phyloP scores from a whole-genome alignment of 2,888 invertebrate species.

The Epirrita christyi region DNA sequence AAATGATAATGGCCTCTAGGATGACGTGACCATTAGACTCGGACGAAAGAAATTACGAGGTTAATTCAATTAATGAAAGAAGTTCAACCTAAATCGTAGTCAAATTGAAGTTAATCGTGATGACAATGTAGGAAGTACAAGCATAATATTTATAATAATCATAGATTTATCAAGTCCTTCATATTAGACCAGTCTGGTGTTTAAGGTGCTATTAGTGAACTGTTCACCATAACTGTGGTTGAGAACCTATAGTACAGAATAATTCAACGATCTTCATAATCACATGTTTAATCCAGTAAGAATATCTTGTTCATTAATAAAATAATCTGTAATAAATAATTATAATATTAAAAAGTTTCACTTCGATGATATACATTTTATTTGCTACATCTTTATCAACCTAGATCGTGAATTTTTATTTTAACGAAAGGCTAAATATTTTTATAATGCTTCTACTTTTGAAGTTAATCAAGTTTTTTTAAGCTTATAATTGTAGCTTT shows the following conservation, averaged over 20 bases:
- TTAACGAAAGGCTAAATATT: conserved; percentile 2
- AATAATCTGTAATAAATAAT: neutral
- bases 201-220: too few species aligned
- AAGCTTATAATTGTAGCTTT: neutral
- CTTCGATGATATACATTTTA: conserved; percentile 10
- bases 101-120: conserved; percentile 44
- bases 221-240: too few species aligned
- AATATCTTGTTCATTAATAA: too few species aligned
- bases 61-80: conserved; percentile 74
- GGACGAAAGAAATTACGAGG: conserved; percentile 68
- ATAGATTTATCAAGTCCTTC: too few species aligned
- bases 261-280: neutral
- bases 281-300: neutral
- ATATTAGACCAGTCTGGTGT: too few species aligned
- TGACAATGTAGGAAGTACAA: conserved; percentile 30
- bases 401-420: neutral
- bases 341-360: conserved; percentile 3
- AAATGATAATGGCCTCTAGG: conserved; percentile 68
- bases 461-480: conserved; percentile 2
- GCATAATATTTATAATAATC: conserved; percentile 11
- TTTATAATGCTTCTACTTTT: conserved; percentile 7
- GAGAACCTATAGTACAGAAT: neutral
- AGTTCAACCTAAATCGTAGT: conserved; percentile 42
- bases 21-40: conserved; percentile 62
- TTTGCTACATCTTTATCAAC: conserved; percentile 4